A percentile compares a stretch with the other conserved stretches of the same genome.
Conservation (phyloP, 2,888 invertebrate species). For the Ophion slaviceki region DNA sequence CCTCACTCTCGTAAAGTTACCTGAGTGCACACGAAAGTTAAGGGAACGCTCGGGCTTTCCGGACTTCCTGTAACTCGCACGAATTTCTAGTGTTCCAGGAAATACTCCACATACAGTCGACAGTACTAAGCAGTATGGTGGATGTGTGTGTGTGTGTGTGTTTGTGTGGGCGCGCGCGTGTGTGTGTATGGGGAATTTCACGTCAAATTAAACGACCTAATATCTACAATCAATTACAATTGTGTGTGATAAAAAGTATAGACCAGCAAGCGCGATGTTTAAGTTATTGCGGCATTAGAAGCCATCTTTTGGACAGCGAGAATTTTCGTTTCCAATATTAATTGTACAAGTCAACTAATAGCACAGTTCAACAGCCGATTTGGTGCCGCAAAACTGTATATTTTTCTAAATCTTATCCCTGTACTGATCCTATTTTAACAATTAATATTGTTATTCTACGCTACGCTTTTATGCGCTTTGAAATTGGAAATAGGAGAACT, state of each 20-base stretch:
- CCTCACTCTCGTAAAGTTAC: slow-evolving; percentile 55
- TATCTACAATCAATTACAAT: not conserved
- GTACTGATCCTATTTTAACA: too few relatives aligned
- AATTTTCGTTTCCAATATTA: too few relatives aligned
- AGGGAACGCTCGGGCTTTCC: slow-evolving; percentile 57
- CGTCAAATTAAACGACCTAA: not conserved
- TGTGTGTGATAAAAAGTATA: not conserved
- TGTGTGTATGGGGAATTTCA: not conserved
- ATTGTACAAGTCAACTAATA: too few relatives aligned
- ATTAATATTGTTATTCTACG: too few relatives aligned
- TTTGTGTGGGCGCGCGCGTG: too few relatives aligned
- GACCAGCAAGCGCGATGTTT: not conserved
- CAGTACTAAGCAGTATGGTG: slow-evolving; percentile 24
- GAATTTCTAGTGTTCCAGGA: slow-evolving; percentile 51
- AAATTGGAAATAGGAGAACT: too few relatives aligned
- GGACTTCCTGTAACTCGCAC: slow-evolving; percentile 57
- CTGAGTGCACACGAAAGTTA: slow-evolving; percentile 61
- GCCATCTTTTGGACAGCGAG: too few relatives aligned
- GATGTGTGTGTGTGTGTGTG: not conserved
- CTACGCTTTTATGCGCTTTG: too few relatives aligned
- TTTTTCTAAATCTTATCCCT: too few relatives aligned
- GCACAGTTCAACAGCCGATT: too few relatives aligned
- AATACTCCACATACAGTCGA: slow-evolving; percentile 23
- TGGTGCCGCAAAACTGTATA: too few relatives aligned
- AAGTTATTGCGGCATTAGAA: not conserved